A percentile compares a stretch with the other conserved stretches of the same genome.
Conservation (phyloP, 2,113 vertebrate genomes). For the Mirounga angustirostris region DNA sequence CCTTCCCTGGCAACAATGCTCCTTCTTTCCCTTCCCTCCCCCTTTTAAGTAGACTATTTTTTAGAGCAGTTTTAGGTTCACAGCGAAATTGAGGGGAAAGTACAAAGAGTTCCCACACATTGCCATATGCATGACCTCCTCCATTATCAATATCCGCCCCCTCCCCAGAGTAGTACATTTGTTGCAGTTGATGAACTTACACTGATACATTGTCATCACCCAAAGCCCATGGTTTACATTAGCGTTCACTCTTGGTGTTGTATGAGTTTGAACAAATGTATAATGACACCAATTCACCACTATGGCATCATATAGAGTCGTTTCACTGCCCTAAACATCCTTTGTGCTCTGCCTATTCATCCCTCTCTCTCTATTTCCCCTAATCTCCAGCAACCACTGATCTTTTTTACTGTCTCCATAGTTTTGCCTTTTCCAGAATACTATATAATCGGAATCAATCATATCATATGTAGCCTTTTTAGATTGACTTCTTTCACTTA, state of each 20-base stretch:
- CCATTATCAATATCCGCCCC: not conserved
- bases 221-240: not conserved
- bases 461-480: not conserved
- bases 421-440: not conserved
- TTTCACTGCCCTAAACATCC: not conserved
- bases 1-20: not conserved
- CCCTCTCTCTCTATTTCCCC: not conserved
- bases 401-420: not conserved
- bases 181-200: not conserved
- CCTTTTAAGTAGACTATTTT: not conserved
- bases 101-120: not conserved
- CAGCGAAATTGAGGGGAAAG: not conserved
- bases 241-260: not conserved
- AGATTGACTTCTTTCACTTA: not conserved
- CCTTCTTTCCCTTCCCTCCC: not conserved
- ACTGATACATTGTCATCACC: not conserved
- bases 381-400: not conserved
- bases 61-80: constrained; percentile 1
- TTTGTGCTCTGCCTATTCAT: not conserved
- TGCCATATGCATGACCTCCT: not conserved
- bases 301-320: not conserved
- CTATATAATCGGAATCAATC: not conserved
- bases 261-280: not conserved
- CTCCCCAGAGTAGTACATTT: not conserved
- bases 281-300: not conserved